Base-by-base conservation (phyloP, 1,140 invertebrate genomes). In the Polyergus mexicanus region DNA sequence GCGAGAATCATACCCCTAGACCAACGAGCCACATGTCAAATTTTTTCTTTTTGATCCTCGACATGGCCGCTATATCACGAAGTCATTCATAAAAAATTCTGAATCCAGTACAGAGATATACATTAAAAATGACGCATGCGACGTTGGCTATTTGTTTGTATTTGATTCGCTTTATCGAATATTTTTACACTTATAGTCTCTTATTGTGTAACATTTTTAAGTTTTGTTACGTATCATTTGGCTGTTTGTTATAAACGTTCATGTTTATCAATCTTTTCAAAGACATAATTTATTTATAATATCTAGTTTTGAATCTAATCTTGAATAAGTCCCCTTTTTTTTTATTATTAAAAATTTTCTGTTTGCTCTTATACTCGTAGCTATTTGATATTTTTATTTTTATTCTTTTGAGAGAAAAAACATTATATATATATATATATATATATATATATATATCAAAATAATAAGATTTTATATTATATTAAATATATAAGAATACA, bases 1-100 rank as follows among this genome's bases (percentile, higher is more conserved):
- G 96, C 96, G 97, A 97, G 96, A 97, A 97, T 97, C 97, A 97
- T 97, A 96, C 96, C 97, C 96, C 97, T 97, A 97, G 97, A 97
- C 96, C 97, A 84, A 84, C 81, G 69, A 75, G 81, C 22, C 28
- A 60, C n/a, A 32, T 60, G 22, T 11, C 68, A 85, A 85, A n/a
- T 74, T 85, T 85, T 85, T 89, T 58, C 3, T 4, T 56, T 11
- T 80, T 86, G 41, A 85, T 19, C 54, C 62, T 76, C 19, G 32
- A 69, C 66, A 76, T 69, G 19, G 1, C 58, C 44, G 10, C 3
- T 28, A 19, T 51, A 60, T 25, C 4, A 60, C 1, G 2, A 47
- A 38, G 2, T 68, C 0, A 56, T 25, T 62, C 1, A 41, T 7
- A 7, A 80, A 7, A 32, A 38, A 16, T 0, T n/a, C 22, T 22